A percentile compares a stretch with the other conserved stretches of the same genome.
These are phyloP conservation scores for Drosophila aldrichi DNA, from an alignment of 2,888 invertebrate species.

Conservation along the genomic window DNA sequence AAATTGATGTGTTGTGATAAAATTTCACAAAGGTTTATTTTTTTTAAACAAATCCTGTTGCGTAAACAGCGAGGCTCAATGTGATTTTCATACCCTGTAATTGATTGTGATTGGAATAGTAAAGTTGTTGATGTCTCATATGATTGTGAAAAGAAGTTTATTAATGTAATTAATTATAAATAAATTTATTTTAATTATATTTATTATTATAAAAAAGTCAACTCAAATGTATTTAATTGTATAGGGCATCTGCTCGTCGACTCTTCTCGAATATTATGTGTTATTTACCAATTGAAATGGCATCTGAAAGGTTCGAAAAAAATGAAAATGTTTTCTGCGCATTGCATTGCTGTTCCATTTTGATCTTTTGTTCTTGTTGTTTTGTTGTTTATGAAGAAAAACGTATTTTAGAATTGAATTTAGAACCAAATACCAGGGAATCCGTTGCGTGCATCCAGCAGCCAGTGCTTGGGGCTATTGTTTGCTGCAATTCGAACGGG, in stretches of 20 bases:
- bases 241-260: neutral
- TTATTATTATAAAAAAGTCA: neutral
- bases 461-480: conserved; percentile 1
- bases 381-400: conserved; percentile 17
- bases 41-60: neutral
- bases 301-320: conserved; percentile 21
- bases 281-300: conserved; percentile 29
- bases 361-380: conserved; percentile 1
- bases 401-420: conserved; percentile 17
- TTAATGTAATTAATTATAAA: too few relatives aligned
- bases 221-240: neutral
- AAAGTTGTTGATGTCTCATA: neutral
- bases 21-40: neutral
- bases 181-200: too few relatives aligned
- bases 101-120: neutral
- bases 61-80: conserved; percentile 13
- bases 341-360: conserved; percentile 2
- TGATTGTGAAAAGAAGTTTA: neutral
- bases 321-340: conserved; percentile 7
- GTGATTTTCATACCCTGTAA: conserved; percentile 2
- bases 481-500: neutral
- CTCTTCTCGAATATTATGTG: neutral
- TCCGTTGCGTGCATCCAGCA: conserved; percentile 2
- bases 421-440: conserved; percentile 2
- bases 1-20: conserved; percentile 7